A percentile compares a stretch with the other conserved stretches of the same genome.
Conservation (phyloP, 2,113 vertebrate species). For the Calyptommatus sinebrachiatus region DNA sequence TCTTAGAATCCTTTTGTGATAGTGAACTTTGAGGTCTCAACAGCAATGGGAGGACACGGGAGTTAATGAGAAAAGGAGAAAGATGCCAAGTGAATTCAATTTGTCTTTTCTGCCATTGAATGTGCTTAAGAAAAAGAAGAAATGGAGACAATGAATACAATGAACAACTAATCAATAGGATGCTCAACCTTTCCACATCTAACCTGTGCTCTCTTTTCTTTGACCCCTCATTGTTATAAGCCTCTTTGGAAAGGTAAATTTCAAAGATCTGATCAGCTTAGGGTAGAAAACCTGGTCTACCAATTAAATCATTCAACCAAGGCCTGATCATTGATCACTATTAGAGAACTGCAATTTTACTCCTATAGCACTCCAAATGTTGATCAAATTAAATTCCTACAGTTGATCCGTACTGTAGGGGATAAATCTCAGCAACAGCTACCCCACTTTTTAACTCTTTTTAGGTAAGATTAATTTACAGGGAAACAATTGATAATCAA, state of each 20-base stretch:
- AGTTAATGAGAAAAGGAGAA: constrained; percentile 63
- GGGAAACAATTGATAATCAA: no score
- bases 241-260: not conserved
- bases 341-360: not conserved
- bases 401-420: not conserved
- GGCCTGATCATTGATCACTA: not conserved
- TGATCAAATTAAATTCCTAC: not conserved
- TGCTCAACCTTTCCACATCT: not conserved
- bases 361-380: not conserved
- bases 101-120: constrained; percentile 39
- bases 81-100: constrained; percentile 53
- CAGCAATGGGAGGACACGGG: constrained; percentile 43
- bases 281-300: not conserved
- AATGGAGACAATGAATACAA: constrained; percentile 41
- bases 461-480: no score
- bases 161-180: constrained; percentile 36
- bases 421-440: no score
- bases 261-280: not conserved
- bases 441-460: no score
- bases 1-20: constrained; percentile 62
- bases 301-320: not conserved
- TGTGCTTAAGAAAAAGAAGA: constrained; percentile 46
- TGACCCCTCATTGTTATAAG: not conserved
- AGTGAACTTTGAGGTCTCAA: constrained; percentile 53
- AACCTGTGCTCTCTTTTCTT: not conserved